phyloP scores from a whole-genome alignment of 2,888 invertebrate genomes.

The Meloe dianella region DNA sequence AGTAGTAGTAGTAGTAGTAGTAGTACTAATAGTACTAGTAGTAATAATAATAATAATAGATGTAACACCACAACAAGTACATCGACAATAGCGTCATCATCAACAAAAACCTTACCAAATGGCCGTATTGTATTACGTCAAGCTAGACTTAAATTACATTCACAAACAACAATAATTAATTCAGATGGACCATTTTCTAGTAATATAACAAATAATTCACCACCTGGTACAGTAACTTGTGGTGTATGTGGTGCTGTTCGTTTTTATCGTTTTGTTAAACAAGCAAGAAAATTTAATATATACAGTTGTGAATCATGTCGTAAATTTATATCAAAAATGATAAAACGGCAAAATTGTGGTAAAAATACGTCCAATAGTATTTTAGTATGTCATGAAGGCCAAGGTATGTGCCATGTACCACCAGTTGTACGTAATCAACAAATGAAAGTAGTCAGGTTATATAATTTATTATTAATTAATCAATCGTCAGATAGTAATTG shows the following conservation, averaged over 20 bases:
- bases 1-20: no score
- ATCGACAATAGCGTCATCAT: slow-evolving; percentile 20
- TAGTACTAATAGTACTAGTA: not conserved
- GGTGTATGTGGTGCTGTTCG: slow-evolving; percentile 81
- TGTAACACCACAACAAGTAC: not conserved
- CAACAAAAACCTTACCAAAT: slow-evolving; percentile 60
- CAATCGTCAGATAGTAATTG: no score
- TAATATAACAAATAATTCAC: slow-evolving; percentile 59
- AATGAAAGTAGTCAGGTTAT: slow-evolving; percentile 65
- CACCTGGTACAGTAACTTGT: slow-evolving; percentile 73
- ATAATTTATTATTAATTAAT: not conserved
- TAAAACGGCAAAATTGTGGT: slow-evolving; percentile 70
- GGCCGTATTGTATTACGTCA: slow-evolving; percentile 74
- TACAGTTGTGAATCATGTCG: slow-evolving; percentile 86
- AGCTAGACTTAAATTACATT: slow-evolving; percentile 69
- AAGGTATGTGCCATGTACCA: slow-evolving; percentile 75
- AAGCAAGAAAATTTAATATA: slow-evolving; percentile 83
- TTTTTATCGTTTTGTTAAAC: slow-evolving; percentile 77
- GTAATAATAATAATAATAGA: no score
- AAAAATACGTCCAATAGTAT: slow-evolving; percentile 64
- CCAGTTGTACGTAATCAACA: slow-evolving; percentile 74
- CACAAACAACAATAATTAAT: slow-evolving; percentile 58
- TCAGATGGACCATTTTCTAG: slow-evolving; percentile 74
- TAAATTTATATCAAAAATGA: slow-evolving; percentile 84
- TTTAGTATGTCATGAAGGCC: slow-evolving; percentile 73